These are phyloP conservation scores for Rhyacichthys aspro DNA, from an alignment of 2,797 vertebrate genomes.

Conservation along the genomic window DNA sequence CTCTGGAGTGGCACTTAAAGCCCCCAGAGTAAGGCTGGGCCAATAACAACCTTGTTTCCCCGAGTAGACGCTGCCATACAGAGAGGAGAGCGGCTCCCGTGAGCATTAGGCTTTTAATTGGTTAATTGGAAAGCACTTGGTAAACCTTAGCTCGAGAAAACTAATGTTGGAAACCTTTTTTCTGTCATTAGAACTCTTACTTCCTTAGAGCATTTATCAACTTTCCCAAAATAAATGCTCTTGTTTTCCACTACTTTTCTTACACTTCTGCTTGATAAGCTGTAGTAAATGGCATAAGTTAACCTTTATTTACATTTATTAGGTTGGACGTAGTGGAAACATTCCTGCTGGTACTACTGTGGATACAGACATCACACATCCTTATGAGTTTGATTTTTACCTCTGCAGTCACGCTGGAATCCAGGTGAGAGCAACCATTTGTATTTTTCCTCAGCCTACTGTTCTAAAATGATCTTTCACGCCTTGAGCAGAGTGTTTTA, in stretches of 20 bases:
- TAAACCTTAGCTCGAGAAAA: constrained; percentile 24
- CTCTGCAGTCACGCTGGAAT: constrained; percentile 99
- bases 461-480: background rate
- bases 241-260: constrained; percentile 5
- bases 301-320: constrained; percentile 5
- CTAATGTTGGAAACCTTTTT: constrained; percentile 8
- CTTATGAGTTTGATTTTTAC: constrained; percentile 99
- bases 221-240: background rate
- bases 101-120: constrained; percentile 59
- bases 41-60: constrained; percentile 62
- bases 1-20: constrained; percentile 64
- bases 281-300: too few species aligned
- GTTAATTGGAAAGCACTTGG: constrained; percentile 49
- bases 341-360: constrained; percentile 98
- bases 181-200: constrained; percentile 6
- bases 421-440: constrained; percentile 87
- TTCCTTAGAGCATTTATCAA: constrained; percentile 4
- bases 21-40: constrained; percentile 40
- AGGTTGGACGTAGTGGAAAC: constrained; percentile 98
- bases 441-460: background rate
- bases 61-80: constrained; percentile 25
- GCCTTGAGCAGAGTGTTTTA: background rate
- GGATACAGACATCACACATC: constrained; percentile 97
- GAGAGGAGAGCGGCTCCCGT: constrained; percentile 35
- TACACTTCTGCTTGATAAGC: background rate